Evolutionary conservation across 2,888 invertebrate species (phyloP), one percentile per base, ranked within the genome.

Genomic region (Neria commutata): DNA sequence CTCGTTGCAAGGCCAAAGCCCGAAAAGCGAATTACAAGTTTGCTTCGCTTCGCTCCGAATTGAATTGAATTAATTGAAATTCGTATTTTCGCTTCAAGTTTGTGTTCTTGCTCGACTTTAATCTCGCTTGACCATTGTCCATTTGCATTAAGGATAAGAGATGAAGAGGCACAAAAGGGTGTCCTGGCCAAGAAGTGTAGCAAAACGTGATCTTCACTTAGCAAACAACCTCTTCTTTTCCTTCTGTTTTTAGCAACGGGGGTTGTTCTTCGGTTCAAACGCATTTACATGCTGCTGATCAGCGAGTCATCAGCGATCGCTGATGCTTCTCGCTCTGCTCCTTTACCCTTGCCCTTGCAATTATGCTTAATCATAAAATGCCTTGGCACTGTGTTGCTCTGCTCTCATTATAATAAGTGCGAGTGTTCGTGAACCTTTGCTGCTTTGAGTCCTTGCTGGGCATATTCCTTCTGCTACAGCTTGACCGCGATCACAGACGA

Each of bases 71-170:
- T 67, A 65, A 67, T 61, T n/a, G n/a, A n/a, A n/a, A n/a, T n/a
- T n/a, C n/a, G n/a, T n/a, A n/a, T n/a, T 68, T 63, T 54, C 19
- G 59, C 61, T 54, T 60, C 14, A 6, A 5, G 17, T 42, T 37
- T 37, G n/a, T 37, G 8, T 37, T 37, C 4, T 14, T 37, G 8
- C n/a, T 14, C 53, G 46, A 60, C 62, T 60, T 64, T 63, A 63
- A 64, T 62, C 58, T 50, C 47, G 64, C 65, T 65, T 70, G 70
- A 68, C 70, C 70, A 63, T 68, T 68, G 70, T 67, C 70, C 68
- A 64, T 19, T 67, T 58, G 51, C 64, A 61, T 60, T 54, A 63
- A 56, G 19, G 33, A 59, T 14, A 51, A 14, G 2, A 17, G n/a
- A 8, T 10, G 3, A 24, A 16, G 17, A 19, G 17, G 23, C 34